Conservation (phyloP, 2,888 invertebrate species). For the Chymomyza amoena region DNA sequence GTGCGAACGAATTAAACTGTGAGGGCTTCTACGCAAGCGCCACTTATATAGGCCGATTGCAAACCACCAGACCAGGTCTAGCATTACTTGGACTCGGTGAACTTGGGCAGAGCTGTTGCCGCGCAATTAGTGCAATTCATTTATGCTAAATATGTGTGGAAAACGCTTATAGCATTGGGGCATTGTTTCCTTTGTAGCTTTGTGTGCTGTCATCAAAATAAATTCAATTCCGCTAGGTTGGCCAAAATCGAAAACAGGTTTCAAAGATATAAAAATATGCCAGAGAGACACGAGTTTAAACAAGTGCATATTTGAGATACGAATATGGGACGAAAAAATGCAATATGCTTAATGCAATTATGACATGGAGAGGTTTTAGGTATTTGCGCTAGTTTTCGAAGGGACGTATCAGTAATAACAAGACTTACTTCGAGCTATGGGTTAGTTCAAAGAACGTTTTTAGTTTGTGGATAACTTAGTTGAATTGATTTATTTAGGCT, state of each 20-base stretch:
- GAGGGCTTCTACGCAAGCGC: slow-evolving; percentile 41
- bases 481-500: no score
- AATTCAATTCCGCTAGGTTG: slow-evolving; percentile 39
- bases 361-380: no score
- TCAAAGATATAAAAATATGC: slow-evolving; percentile 10
- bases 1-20: slow-evolving; percentile 55
- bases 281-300: background rate
- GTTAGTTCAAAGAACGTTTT: no score
- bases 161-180: slow-evolving; percentile 52
- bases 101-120: slow-evolving; percentile 1
- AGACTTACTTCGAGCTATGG: no score
- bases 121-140: slow-evolving; percentile 70
- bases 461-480: no score
- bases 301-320: background rate
- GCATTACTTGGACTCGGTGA: slow-evolving; percentile 24
- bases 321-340: no score
- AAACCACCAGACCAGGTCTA: background rate
- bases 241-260: slow-evolving; percentile 30
- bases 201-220: slow-evolving; percentile 58
- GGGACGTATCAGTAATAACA: no score
- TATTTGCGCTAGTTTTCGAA: no score
- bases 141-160: slow-evolving; percentile 57
- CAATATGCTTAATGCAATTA: no score
- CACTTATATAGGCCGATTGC: slow-evolving; percentile 55
- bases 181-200: slow-evolving; percentile 15